phyloP scores from a whole-genome alignment of 1,140 invertebrate species.

The Ceratoteleas bidentatus region DNA sequence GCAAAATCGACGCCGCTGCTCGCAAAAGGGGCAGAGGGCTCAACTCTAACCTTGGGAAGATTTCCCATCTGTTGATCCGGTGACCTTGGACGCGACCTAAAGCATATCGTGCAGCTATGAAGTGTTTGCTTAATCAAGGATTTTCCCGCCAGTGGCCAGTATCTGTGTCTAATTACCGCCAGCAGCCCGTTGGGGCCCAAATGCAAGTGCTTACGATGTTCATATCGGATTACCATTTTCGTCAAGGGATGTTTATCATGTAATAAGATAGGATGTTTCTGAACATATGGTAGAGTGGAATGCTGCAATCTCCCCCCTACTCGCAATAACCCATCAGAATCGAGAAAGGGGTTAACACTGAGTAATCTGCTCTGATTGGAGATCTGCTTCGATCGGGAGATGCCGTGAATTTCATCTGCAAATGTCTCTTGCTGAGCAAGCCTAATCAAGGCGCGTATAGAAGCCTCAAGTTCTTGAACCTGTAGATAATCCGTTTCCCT shows the following conservation, averaged over 20 bases:
- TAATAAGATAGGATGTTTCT: not conserved
- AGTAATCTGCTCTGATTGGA: not conserved
- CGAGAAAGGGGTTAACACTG: not conserved
- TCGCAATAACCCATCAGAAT: not conserved
- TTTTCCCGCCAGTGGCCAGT: not conserved
- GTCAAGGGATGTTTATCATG: not conserved
- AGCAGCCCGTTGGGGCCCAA: not conserved
- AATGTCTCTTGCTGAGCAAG: constrained; percentile 1
- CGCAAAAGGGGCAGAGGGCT: not conserved
- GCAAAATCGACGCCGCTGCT: not conserved
- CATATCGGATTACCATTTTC: not conserved
- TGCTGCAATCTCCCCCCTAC: not conserved
- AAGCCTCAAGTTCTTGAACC: not conserved
- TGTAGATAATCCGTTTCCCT: not conserved
- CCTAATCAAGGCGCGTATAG: not conserved
- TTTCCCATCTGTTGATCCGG: not conserved
- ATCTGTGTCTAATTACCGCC: not conserved
- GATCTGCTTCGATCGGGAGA: not conserved
- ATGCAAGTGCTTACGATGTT: not conserved
- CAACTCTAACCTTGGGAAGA: not conserved
- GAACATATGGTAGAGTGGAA: not conserved
- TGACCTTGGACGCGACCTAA: not conserved
- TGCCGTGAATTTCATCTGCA: not conserved
- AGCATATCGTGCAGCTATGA: not conserved
- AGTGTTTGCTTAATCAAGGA: not conserved